A percentile compares a stretch with the other conserved stretches of the same genome.
Evolutionary conservation across 2,797 vertebrate species (phyloP).

Genomic region (Xiphorhynchus erythropygius): DNA sequence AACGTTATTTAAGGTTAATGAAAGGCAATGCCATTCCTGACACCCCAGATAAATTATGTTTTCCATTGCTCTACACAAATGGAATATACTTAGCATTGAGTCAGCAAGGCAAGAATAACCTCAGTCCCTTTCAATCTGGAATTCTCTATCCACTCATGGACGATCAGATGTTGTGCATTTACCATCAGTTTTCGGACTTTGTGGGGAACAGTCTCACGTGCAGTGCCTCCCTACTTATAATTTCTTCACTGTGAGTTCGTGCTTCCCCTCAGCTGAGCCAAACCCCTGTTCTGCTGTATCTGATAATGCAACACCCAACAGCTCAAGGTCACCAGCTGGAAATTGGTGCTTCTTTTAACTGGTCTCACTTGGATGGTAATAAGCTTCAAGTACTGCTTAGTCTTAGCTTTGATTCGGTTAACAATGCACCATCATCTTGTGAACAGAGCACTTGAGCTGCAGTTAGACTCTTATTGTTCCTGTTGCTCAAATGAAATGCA

Average conservation of each 20-base stretch:
- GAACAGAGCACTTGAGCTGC: background rate
- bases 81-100: constrained; percentile 11
- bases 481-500: background rate
- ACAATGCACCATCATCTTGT: background rate
- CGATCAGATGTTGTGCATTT: background rate
- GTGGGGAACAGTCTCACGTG: background rate
- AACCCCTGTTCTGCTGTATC: background rate
- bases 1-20: constrained; percentile 22
- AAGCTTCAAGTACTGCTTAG: background rate
- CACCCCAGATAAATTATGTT: constrained; percentile 34
- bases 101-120: constrained; percentile 19
- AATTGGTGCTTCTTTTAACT: background rate
- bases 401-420: background rate
- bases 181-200: constrained; percentile 69
- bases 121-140: constrained; percentile 55
- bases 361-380: background rate
- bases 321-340: background rate
- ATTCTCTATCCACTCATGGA: constrained; percentile 57
- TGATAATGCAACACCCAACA: background rate
- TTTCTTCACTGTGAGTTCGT: constrained; percentile 33
- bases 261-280: background rate
- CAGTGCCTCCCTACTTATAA: constrained; percentile 31
- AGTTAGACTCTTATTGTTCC: background rate
- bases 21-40: constrained; percentile 24
- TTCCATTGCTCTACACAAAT: constrained; percentile 18